A percentile compares a stretch with the other conserved stretches of the same genome.
Conservation (phyloP, 2,113 vertebrate species). For the Chionomys nivalis region DNA sequence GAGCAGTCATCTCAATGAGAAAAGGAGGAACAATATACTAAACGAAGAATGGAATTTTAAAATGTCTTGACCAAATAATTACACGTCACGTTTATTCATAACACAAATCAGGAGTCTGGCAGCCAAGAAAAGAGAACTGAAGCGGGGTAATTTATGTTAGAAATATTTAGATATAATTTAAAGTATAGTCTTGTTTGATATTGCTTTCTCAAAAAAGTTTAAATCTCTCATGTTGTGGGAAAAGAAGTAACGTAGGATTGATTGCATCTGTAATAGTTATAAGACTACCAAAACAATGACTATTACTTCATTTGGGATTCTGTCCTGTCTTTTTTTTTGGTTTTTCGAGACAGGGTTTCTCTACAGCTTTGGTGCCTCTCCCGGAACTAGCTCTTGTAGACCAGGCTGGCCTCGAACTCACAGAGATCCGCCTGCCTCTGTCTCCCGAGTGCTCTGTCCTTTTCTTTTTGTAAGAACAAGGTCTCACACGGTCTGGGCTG, state of each 20-base stretch:
- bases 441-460: too few relatives aligned
- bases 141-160: conserved; percentile 1
- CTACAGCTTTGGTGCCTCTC: too few relatives aligned
- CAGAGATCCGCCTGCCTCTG: too few relatives aligned
- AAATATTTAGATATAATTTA: neutral
- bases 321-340: neutral
- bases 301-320: neutral
- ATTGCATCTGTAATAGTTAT: neutral
- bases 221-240: neutral
- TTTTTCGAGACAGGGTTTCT: too few relatives aligned
- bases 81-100: neutral
- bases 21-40: conserved; percentile 6
- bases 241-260: neutral
- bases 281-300: neutral
- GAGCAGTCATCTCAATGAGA: neutral
- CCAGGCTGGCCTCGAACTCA: too few relatives aligned
- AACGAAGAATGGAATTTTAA: conserved; percentile 25
- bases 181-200: neutral
- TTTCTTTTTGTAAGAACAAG: neutral
- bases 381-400: too few relatives aligned
- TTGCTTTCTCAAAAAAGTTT: conserved; percentile 28
- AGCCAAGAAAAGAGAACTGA: neutral
- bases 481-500: neutral
- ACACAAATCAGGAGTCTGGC: neutral
- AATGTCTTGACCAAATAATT: conserved; percentile 17